phyloP scores from a whole-genome alignment of 1,140 invertebrate genomes.

The Ctenoplectra terminalis region DNA sequence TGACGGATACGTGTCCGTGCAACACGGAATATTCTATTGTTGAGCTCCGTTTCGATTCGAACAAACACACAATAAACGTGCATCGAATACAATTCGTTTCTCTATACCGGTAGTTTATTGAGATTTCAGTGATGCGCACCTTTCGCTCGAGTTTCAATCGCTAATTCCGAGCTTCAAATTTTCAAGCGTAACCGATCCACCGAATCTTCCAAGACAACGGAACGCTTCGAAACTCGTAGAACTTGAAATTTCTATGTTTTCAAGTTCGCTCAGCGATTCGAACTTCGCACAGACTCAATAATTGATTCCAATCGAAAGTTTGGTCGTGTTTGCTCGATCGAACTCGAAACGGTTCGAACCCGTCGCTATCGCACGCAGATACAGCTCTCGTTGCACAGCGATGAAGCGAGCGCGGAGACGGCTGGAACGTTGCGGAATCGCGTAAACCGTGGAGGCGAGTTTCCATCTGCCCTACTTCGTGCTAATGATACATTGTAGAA shows the following conservation, averaged over 20 bases:
- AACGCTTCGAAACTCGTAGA: too few species aligned
- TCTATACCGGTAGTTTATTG: too few species aligned
- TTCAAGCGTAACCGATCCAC: too few species aligned
- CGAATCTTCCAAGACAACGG: too few species aligned
- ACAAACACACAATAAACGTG: not conserved
- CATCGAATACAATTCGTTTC: not conserved
- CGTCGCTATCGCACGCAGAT: not conserved
- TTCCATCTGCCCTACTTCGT: slow-evolving; percentile 42
- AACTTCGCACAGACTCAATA: too few species aligned
- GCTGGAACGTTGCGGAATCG: slow-evolving; percentile 29
- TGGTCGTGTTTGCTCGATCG: not conserved
- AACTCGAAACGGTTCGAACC: not conserved
- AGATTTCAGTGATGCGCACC: too few species aligned
- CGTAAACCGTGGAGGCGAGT: slow-evolving; percentile 6
- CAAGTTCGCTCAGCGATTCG: too few species aligned
- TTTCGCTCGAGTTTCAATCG: too few species aligned
- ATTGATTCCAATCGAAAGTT: not conserved
- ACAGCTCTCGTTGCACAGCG: slow-evolving; percentile 7
- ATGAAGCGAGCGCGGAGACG: slow-evolving; percentile 24
- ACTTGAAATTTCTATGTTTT: too few species aligned
- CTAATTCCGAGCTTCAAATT: too few species aligned
- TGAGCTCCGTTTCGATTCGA: not conserved
- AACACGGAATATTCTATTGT: not conserved
- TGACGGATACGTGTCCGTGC: not conserved
- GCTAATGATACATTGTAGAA: slow-evolving; percentile 45